Conservation (phyloP, 2,888 invertebrate genomes). For the Drosophila subquinaria region DNA sequence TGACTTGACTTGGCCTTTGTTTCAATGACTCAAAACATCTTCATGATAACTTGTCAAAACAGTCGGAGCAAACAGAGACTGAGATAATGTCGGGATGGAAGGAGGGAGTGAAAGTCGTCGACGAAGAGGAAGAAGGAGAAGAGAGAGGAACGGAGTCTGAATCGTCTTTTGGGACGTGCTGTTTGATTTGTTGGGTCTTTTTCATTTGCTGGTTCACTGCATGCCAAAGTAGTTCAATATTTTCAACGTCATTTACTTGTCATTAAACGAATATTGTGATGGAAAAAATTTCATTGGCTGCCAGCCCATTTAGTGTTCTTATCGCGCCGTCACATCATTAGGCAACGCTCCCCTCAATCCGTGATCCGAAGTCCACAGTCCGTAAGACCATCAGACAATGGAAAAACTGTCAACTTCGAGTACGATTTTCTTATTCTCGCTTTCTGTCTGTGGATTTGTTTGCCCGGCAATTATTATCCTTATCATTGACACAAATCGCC, state of each 20-base stretch:
- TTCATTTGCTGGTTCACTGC: slow-evolving; percentile 71
- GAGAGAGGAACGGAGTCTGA: not conserved
- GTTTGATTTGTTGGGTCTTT: slow-evolving; percentile 54
- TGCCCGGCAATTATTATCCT: slow-evolving; percentile 79
- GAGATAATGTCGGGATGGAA: not conserved
- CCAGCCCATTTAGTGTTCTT: slow-evolving; percentile 65
- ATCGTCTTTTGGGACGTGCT: slow-evolving; percentile 30
- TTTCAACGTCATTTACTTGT: slow-evolving; percentile 75
- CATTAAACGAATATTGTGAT: slow-evolving; percentile 52
- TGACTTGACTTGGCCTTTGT: slow-evolving; percentile 76
- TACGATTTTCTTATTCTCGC: slow-evolving; percentile 24
- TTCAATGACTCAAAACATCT: slow-evolving; percentile 78
- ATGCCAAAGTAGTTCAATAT: slow-evolving; percentile 69
- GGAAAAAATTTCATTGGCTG: slow-evolving; percentile 31
- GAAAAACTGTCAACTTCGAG: slow-evolving; percentile 36
- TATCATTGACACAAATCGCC: slow-evolving; percentile 82
- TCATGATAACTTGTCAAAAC: slow-evolving; percentile 74
- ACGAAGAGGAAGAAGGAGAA: not conserved
- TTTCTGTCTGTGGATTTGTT: slow-evolving; percentile 61
- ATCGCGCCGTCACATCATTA: slow-evolving; percentile 69
- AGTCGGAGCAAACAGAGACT: slow-evolving; percentile 31
- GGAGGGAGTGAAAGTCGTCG: not conserved
- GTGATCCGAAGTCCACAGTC: not conserved
- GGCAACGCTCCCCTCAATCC: slow-evolving; percentile 41
- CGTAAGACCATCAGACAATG: slow-evolving; percentile 18